Base-by-base conservation (phyloP, 2,797 vertebrate genomes). In the Poliocrania exsul region DNA sequence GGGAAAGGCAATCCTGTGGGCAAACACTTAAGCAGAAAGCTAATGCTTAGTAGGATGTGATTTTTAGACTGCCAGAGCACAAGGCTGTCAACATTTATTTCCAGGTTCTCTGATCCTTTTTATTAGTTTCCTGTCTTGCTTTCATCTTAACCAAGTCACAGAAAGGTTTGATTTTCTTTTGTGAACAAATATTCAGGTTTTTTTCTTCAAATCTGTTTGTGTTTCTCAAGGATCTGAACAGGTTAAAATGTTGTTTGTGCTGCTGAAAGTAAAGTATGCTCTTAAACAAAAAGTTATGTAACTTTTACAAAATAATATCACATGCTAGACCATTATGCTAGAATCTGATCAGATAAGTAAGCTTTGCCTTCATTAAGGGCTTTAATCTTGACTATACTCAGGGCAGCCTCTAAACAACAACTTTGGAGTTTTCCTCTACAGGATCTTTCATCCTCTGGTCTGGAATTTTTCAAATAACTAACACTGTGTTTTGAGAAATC, bases 271-370 rank as follows among this genome's bases (percentile, higher is more conserved):
- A 73, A 86, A 78, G 29, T 31, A 37, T 79, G 73, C 33, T 75
- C 37, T 84, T 90, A 92, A 89, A 88, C 64, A 93, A 87, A 89
- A 94, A 90, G 44, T 96, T 96, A 96, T 79, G 73, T 95, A 96
- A 96, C 77, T 96, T 88, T 62, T 37, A 90, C 56, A 75, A 80
- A 81, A 94, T 90, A 91, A 90, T 94, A 95, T 92, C 93, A 92
- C 87, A 83, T 88, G 85, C 54, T 90, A 79, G 73, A 86, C 69
- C 62, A 88, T 88, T 96, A 96, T 92, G 84, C 65, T 90, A 81
- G 92, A 90, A 95, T 94, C 89, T 91, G 92, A 94, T 95, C 91
- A 92, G 93, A 92, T 91, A 96, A 96, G 82, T 90, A 93, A 95
- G 73, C 82, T 93, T 95, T 96, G 87, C 87, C 66, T 96, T 95